Percentiles rank a stretch among this genome's conserved stretches.
phyloP scores from a whole-genome alignment of 2,797 vertebrate genomes.

The Aplochiton taeniatus region DNA sequence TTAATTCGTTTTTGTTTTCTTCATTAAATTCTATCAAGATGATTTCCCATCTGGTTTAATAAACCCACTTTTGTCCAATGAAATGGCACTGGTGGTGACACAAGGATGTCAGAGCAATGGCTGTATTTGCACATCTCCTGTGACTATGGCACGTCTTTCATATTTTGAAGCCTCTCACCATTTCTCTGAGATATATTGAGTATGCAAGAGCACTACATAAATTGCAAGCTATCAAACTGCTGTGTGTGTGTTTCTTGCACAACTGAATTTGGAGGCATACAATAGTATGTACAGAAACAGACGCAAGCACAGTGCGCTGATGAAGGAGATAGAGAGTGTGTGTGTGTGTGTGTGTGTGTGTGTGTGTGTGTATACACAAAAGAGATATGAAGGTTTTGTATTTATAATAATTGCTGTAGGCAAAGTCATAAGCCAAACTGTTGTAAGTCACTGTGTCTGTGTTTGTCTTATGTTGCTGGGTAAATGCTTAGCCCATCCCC shows the following conservation, averaged over 20 bases:
- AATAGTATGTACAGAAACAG: no score
- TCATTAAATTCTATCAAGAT: constrained; percentile 64
- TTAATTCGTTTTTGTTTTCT: constrained; percentile 56
- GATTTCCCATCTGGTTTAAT: constrained; percentile 45
- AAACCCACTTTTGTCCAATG: constrained; percentile 52
- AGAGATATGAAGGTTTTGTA: constrained; percentile 9
- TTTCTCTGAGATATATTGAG: constrained; percentile 17
- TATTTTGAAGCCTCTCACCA: constrained; percentile 46
- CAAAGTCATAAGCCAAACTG: constrained; percentile 73
- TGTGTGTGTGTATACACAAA: neutral
- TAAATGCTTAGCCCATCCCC: constrained; percentile 59
- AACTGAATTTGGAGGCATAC: no score
- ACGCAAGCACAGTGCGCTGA: no score
- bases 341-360: no score
- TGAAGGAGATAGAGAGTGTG: neutral
- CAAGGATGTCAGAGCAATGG: constrained; percentile 63
- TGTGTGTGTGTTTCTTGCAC: no score
- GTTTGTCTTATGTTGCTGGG: constrained; percentile 59
- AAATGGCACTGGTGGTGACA: constrained; percentile 67
- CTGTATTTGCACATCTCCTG: constrained; percentile 44
- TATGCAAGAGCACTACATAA: no score
- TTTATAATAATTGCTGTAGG: no score
- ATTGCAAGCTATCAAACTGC: no score
- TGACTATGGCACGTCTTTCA: constrained; percentile 32
- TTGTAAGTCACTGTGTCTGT: constrained; percentile 67